Percentiles rank a stretch among this genome's conserved stretches.
phyloP scores from a whole-genome alignment of 2,113 vertebrate species.

The Panthera tigris region DNA sequence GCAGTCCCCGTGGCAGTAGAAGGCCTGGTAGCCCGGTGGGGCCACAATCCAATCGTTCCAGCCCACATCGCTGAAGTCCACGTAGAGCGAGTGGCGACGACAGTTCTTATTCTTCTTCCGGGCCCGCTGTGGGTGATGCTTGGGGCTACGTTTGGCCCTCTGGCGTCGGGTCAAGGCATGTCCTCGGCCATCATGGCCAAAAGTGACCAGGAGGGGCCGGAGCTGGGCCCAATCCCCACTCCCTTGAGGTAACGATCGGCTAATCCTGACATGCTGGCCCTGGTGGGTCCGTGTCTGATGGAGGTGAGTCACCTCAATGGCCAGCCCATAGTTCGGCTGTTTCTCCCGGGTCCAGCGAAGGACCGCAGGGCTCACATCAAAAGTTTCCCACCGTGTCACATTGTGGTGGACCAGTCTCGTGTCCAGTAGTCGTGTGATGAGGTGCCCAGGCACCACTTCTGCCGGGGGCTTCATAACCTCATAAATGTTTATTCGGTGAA shows the following conservation, averaged over 20 bases:
- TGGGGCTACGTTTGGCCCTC: slow-evolving; percentile 93
- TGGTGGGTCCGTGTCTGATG: slow-evolving; percentile 86
- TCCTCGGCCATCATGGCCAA: slow-evolving; percentile 96
- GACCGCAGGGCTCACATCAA: slow-evolving; percentile 97
- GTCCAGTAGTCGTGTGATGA: slow-evolving; percentile 96
- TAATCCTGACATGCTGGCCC: slow-evolving; percentile 95
- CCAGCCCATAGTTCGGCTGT: slow-evolving; percentile 95
- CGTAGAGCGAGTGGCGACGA: slow-evolving; percentile 95
- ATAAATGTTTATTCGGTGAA: slow-evolving; percentile 97
- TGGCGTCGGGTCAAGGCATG: slow-evolving; percentile 89
- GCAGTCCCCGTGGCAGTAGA: slow-evolving; percentile 98
- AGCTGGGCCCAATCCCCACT: slow-evolving; percentile 95
- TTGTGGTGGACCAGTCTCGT: slow-evolving; percentile 96
- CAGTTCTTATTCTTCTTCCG: slow-evolving; percentile 97
- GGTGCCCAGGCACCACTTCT: slow-evolving; percentile 82
- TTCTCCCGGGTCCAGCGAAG: slow-evolving; percentile 95
- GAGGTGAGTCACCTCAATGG: slow-evolving; percentile 94
- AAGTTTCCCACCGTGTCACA: slow-evolving; percentile 95
- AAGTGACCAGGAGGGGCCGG: slow-evolving; percentile 97
- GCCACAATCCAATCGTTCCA: slow-evolving; percentile 99
- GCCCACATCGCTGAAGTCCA: slow-evolving; percentile 98
- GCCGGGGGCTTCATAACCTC: slow-evolving; percentile 95
- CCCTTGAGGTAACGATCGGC: slow-evolving; percentile 93
- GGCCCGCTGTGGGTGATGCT: slow-evolving; percentile 87
- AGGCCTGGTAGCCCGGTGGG: slow-evolving; percentile 97